phyloP scores from a whole-genome alignment of 2,797 vertebrate species.

The Kryptopterus vitreolus region DNA sequence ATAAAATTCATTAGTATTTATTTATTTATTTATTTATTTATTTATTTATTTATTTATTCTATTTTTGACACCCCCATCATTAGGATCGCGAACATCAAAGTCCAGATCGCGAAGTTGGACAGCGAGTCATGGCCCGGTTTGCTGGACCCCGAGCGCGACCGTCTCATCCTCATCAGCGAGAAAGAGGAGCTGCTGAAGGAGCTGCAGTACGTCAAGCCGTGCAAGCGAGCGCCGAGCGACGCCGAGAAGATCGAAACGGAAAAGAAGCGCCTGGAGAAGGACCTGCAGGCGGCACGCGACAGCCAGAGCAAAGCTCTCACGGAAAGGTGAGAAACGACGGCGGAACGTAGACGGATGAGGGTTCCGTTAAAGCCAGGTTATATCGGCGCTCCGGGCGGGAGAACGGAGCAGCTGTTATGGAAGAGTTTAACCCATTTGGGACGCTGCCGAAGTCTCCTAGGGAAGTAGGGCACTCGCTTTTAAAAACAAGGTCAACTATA shows the following conservation, averaged over 20 bases:
- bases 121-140: constrained; percentile 95
- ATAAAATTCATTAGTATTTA: too few relatives aligned
- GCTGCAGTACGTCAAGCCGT: constrained; percentile 86
- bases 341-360: too few relatives aligned
- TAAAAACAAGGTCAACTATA: constrained; percentile 8
- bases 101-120: constrained; percentile 93
- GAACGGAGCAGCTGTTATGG: constrained; percentile 26
- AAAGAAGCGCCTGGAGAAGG: constrained; percentile 87
- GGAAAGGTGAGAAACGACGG: constrained; percentile 78
- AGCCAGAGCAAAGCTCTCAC: constrained; percentile 96
- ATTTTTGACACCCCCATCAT: background rate
- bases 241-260: constrained; percentile 85
- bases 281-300: constrained; percentile 89
- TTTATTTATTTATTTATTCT: background rate
- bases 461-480: constrained; percentile 19
- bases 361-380: background rate
- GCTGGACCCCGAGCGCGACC: constrained; percentile 91
- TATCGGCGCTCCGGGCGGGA: background rate
- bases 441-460: background rate
- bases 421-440: constrained; percentile 23
- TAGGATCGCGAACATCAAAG: constrained; percentile 94
- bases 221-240: constrained; percentile 83
- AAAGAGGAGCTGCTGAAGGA: constrained; percentile 97
- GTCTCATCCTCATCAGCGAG: constrained; percentile 93
- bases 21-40: too few relatives aligned